phyloP scores from a whole-genome alignment of 2,113 vertebrate species.

The Pedionomus torquatus region DNA sequence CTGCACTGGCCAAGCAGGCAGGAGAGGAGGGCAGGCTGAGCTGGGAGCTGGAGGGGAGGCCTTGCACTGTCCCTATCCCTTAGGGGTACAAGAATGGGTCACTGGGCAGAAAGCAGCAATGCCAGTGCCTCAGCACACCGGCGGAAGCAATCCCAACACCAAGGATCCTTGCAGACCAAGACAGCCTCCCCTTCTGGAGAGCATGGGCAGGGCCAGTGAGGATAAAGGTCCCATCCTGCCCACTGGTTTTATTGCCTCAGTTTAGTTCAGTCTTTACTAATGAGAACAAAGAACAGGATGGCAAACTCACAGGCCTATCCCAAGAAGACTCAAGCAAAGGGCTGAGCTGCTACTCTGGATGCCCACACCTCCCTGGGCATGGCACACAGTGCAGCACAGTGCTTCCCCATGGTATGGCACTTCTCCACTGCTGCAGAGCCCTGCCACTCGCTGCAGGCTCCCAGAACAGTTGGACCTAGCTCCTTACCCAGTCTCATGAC shows the following conservation, averaged over 20 bases:
- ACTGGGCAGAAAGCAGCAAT: background rate
- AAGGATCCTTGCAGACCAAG: rapidly evolving
- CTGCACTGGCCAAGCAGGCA: background rate
- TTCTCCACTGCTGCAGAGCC: background rate
- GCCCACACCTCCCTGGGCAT: rapidly evolving
- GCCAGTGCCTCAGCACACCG: rapidly evolving
- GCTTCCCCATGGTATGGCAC: rapidly evolving
- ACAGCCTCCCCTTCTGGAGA: background rate
- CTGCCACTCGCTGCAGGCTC: rapidly evolving
- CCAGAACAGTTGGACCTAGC: rapidly evolving
- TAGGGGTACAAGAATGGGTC: background rate
- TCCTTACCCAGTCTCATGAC: rapidly evolving
- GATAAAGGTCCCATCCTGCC: background rate
- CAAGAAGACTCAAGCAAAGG: background rate
- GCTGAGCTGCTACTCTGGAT: background rate
- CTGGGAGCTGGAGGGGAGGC: rapidly evolving
- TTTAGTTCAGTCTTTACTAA: background rate
- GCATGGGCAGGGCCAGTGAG: background rate
- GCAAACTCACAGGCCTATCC: background rate
- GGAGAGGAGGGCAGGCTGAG: background rate
- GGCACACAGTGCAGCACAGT: background rate
- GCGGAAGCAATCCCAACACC: background rate
- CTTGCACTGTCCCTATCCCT: background rate
- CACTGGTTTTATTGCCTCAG: rapidly evolving
- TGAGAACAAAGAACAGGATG: background rate